Evolutionary conservation across 1,140 invertebrate species (phyloP), one percentile per base, ranked within the genome.

Genomic region (Hyles vespertilio): DNA sequence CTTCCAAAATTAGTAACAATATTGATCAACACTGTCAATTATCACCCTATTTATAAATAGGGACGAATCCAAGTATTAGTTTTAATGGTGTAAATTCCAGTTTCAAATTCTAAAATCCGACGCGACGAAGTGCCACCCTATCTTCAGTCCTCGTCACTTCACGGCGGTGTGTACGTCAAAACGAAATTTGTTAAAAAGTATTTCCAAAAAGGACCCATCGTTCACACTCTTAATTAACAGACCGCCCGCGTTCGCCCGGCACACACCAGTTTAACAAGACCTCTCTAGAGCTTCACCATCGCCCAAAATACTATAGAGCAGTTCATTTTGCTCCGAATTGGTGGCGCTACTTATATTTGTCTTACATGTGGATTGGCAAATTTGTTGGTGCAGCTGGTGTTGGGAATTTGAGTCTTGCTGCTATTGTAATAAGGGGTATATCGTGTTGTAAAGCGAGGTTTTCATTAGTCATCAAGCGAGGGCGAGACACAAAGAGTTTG

Each of bases 141-240:
- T 65, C 51, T 62, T 59, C 47, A 52, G 58, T 63, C 72, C 69
- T 71, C 71, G 72, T 62, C 72, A 68, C 65, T 63, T 74, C 70
- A 59, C 48, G 57, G 56, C 50, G 60, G 71, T 53, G 49, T 55
- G 57, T 71, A 70, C 64, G 61, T 63, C 60, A 52, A 61, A 61
- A 58, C 48, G 32, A 55, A 45, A 64, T 54, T 56, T 49, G 53
- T 59, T 59, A 69, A 72, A 71, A 71, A 60, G 54, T 53, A 33
- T 11, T 59, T 62, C 57, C 60, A 70, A 72, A 77, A 77, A 70
- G 71, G 61, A 66, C 74, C 76, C 79, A 80, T 87, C 80, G 77
- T 82, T 81, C 77, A 74, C 75, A 80, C 81, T 84, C 79, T 83
- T 84, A 84, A 86, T 84, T 87, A 84, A 81, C 61, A 70, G 74